Conservation (phyloP, 2,113 vertebrate genomes). For the Indicator maculatus region DNA sequence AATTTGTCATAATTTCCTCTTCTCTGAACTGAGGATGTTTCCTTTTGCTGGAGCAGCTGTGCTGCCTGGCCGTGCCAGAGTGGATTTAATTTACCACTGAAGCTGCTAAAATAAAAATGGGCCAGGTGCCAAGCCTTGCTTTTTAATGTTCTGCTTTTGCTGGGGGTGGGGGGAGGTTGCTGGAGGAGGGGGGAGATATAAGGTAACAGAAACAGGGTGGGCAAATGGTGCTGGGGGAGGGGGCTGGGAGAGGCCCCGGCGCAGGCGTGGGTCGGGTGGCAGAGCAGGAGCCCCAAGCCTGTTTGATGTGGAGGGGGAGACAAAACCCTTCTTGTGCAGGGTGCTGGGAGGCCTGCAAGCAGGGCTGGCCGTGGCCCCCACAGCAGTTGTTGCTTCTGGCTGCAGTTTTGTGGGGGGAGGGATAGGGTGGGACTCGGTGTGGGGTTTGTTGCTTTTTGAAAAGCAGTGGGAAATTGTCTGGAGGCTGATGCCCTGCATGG, state of each 20-base stretch:
- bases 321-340: constrained; percentile 33
- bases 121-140: constrained; percentile 39
- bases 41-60: constrained; percentile 69
- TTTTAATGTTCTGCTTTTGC: constrained; percentile 51
- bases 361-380: background rate
- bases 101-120: constrained; percentile 44
- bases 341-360: background rate
- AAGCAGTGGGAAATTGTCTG: background rate
- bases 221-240: background rate
- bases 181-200: background rate
- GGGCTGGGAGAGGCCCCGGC: background rate
- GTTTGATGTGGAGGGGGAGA: constrained; percentile 8
- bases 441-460: background rate
- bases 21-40: constrained; percentile 36
- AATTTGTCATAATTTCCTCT: constrained; percentile 51
- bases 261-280: background rate
- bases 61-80: constrained; percentile 25
- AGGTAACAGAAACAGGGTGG: background rate
- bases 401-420: background rate
- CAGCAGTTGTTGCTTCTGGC: constrained; percentile 55
- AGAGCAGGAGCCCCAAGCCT: background rate
- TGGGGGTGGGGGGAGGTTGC: background rate
- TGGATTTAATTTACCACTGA: constrained; percentile 60
- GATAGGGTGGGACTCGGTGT: background rate
- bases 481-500: background rate